A percentile compares a stretch with the other conserved stretches of the same genome.
Conservation (phyloP, 35 echinoderm and acorn worm species). For the Heliocidaris tuberculata region DNA sequence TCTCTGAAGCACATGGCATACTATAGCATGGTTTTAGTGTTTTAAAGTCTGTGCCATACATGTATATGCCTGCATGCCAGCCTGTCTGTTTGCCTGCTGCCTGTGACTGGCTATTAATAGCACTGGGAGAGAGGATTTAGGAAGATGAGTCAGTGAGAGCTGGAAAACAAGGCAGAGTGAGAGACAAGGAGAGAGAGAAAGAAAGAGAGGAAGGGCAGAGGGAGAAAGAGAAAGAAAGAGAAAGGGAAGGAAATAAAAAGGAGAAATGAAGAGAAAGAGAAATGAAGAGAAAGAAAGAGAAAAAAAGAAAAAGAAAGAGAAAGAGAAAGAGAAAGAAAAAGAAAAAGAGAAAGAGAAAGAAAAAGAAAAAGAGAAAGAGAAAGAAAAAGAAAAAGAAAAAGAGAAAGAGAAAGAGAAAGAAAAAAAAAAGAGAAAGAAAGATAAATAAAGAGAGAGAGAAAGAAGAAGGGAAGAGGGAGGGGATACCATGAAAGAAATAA, state of each 20-base stretch:
- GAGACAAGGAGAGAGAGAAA: background rate
- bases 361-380: background rate
- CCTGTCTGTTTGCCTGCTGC: background rate
- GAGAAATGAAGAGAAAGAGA: background rate
- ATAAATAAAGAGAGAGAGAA: background rate
- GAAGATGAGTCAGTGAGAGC: background rate
- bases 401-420: background rate
- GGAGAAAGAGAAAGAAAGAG: background rate
- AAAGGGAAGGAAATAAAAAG: background rate
- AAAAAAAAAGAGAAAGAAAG: too few species aligned
- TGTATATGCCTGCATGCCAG: background rate
- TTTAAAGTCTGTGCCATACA: background rate
- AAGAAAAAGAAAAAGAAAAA: background rate
- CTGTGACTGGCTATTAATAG: conserved; percentile 20
- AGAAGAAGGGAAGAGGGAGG: background rate
- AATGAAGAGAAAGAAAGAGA: background rate
- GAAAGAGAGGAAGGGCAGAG: background rate
- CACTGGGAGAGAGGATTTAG: background rate
- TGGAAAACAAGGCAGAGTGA: background rate
- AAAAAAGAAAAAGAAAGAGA: background rate
- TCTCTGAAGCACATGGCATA: background rate
- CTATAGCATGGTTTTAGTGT: background rate
- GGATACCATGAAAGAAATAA: background rate
- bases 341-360: background rate
- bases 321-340: background rate